phyloP scores from a whole-genome alignment of 2,113 vertebrate species.

The rat (Rattus norvegicus) region DNA sequence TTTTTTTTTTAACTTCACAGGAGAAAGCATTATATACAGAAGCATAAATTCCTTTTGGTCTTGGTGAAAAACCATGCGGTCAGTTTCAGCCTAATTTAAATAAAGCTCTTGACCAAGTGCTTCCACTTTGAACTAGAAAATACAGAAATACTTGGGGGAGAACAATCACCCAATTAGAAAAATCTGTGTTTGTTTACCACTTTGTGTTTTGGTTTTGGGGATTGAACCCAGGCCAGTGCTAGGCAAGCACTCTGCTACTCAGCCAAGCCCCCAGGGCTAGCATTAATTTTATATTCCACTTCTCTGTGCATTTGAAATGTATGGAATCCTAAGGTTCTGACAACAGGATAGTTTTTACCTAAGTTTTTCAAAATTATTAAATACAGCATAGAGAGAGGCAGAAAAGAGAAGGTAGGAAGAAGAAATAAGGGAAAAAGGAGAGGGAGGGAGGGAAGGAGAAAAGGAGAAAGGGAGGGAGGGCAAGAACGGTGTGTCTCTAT shows the following conservation, averaged over 20 bases:
- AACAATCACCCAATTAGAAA: neutral
- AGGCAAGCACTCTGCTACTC: neutral
- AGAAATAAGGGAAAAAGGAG: no score
- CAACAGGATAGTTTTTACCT: neutral
- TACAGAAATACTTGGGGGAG: neutral
- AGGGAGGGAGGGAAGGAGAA: neutral
- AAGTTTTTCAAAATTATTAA: constrained; percentile 2
- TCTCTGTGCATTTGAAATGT: neutral
- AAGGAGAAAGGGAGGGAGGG: fast-evolving
- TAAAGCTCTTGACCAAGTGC: neutral
- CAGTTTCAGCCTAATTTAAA: neutral
- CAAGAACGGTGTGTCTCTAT: neutral
- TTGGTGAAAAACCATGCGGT: neutral
- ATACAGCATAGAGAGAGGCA: neutral
- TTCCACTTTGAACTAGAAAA: constrained; percentile 36
- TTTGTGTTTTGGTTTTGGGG: neutral
- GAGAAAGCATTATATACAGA: neutral
- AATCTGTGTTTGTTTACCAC: neutral
- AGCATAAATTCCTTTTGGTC: neutral
- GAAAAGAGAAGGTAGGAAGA: neutral
- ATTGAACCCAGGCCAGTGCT: neutral
- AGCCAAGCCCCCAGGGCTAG: neutral
- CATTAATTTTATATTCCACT: neutral
- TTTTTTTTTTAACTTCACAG: neutral
- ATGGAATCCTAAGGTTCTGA: neutral